Evolutionary conservation across 2,797 vertebrate genomes (phyloP), one percentile per base, ranked within the genome.

Genomic region (Alosa sapidissima): DNA sequence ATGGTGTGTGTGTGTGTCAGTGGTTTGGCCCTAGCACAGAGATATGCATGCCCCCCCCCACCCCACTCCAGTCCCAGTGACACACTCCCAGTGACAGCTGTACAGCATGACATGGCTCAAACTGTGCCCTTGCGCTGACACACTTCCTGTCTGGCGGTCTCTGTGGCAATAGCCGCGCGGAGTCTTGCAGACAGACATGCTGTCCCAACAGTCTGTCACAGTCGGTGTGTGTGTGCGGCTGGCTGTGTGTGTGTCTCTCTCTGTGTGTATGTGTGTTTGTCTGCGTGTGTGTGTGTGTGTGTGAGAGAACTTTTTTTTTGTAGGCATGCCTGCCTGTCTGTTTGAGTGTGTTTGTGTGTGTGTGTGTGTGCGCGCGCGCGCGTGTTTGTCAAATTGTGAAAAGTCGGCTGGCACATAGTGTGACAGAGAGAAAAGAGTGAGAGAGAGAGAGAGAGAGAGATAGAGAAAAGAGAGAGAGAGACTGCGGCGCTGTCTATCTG

Each of bases 111-210:
- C 72, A 21, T n/a, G 72, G 72, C 72, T 78, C 72, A 78, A 78
- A 78, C 72, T 78, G 72, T 78, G 72, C 72, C 72, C 72, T 78
- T 78, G 72, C 72, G 21, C 36, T 36, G 36, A 47, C 72, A 78
- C 41, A 78, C 72, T 78, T 1, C 41, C 72, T 78, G 36, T 72
- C 68, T 72, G 72, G 14, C 41, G 14, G 41, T 78, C 72, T 45
- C 72, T 78, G 36, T 21, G 14, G 72, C 72, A 8, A 78, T 47
- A 47, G 41, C 72, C 41, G 6, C 19, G 41, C 7, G 72, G 60
- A n/a, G 1, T 65, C 60, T 28, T 65, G 60, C 60, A 65, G 16
- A 47, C 72, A 47, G 41, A 47, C 36, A 47, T 8, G 5, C 72
- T 78, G 72, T 47, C 72, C 72, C 72, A 78, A 36, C 36, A 78